These are phyloP conservation scores for Oscheius sp. DNA, from an alignment of 2,888 invertebrate species.

Conservation along the genomic window DNA sequence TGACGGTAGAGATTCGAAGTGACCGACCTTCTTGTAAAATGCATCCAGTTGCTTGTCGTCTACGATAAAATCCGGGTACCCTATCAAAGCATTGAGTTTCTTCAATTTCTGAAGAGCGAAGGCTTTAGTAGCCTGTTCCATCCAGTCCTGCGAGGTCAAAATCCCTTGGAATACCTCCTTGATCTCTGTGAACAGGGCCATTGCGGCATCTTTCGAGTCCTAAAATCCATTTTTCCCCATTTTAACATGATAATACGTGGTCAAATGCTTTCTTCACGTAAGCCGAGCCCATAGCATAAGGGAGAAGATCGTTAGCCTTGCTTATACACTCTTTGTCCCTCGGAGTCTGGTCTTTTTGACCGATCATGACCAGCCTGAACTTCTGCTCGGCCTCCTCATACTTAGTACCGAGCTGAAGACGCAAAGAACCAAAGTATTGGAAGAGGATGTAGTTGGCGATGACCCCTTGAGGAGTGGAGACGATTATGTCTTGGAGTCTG, in stretches of 20 bases:
- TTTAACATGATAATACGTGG: background rate
- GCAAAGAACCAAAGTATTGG: slow-evolving; percentile 46
- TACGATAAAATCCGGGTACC: slow-evolving; percentile 90
- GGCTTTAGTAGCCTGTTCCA: slow-evolving; percentile 83
- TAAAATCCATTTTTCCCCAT: background rate
- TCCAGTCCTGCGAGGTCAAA: slow-evolving; percentile 85
- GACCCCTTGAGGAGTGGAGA: slow-evolving; percentile 62
- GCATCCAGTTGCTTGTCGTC: slow-evolving; percentile 82
- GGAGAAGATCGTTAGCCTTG: slow-evolving; percentile 41
- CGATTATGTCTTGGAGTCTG: slow-evolving; percentile 68
- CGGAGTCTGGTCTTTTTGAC: slow-evolving; percentile 79
- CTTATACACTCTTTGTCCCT: slow-evolving; percentile 86
- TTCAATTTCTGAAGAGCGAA: slow-evolving; percentile 57
- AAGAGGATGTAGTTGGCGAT: slow-evolving; percentile 76
- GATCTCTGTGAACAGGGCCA: slow-evolving; percentile 89
- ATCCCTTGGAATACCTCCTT: slow-evolving; percentile 85
- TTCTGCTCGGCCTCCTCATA: slow-evolving; percentile 85
- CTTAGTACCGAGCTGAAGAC: slow-evolving; percentile 81
- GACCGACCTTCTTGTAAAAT: slow-evolving; percentile 83
- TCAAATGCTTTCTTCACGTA: slow-evolving; percentile 88
- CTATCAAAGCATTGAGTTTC: slow-evolving; percentile 78
- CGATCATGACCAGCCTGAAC: slow-evolving; percentile 72
- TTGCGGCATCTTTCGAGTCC: slow-evolving; percentile 75
- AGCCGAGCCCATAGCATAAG: slow-evolving; percentile 80
- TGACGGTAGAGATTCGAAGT: too few species aligned